A percentile compares a stretch with the other conserved stretches of the same genome.
These are phyloP conservation scores for Patella pellucida DNA, from an alignment of 2,888 invertebrate genomes.

Conservation along the genomic window DNA sequence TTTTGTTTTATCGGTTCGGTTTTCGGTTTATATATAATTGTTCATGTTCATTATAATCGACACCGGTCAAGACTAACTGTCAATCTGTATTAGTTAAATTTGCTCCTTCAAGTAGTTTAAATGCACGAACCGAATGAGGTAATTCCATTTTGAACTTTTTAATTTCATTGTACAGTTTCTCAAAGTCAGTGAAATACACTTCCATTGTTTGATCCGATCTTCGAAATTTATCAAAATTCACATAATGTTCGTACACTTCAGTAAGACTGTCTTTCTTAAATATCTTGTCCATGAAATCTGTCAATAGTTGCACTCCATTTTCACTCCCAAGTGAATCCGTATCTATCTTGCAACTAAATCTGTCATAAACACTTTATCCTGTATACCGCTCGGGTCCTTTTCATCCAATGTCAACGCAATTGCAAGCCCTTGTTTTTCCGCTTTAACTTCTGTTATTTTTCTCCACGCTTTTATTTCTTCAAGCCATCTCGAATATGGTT, in stretches of 20 bases:
- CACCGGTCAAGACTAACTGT: slow-evolving; percentile 33
- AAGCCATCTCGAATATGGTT: no score
- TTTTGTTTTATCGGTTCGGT: no score
- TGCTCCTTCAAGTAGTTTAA: slow-evolving; percentile 27
- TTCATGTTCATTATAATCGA: slow-evolving; percentile 24
- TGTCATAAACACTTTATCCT: slow-evolving; percentile 32
- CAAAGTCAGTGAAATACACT: slow-evolving; percentile 31
- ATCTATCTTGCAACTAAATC: slow-evolving; percentile 27
- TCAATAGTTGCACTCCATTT: slow-evolving; percentile 26
- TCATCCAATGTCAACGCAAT: not conserved
- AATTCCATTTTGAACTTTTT: slow-evolving; percentile 31
- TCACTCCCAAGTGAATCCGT: slow-evolving; percentile 25
- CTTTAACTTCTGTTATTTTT: no score
- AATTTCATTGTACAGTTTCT: no score
- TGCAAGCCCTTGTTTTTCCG: no score
- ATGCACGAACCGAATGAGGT: slow-evolving; percentile 29
- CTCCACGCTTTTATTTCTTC: no score
- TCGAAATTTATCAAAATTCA: slow-evolving; percentile 31
- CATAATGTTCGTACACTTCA: slow-evolving; percentile 31
- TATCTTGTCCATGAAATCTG: slow-evolving; percentile 31
- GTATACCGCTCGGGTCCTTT: slow-evolving; percentile 28
- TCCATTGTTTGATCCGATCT: slow-evolving; percentile 23
- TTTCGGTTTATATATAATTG: no score
- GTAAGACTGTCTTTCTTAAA: slow-evolving; percentile 32
- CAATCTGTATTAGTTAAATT: slow-evolving; percentile 27